These are phyloP conservation scores for Calcarius lapponicus DNA, from an alignment of 2,797 vertebrate genomes.

Conservation along the genomic window DNA sequence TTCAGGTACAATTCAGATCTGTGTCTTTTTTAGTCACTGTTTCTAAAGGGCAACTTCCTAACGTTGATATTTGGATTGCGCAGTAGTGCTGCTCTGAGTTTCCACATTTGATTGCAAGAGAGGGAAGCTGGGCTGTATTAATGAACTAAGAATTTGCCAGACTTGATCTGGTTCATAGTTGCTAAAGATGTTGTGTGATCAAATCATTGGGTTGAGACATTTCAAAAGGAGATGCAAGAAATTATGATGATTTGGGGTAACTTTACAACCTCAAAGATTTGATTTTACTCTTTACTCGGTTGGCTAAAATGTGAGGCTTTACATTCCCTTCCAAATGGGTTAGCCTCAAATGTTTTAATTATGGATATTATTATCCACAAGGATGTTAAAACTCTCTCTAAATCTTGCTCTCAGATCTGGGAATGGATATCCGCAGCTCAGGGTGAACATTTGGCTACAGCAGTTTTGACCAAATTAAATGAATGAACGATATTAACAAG, in stretches of 20 bases:
- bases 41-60: neutral
- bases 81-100: neutral
- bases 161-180: neutral
- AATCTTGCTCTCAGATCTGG: constrained; percentile 13
- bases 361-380: neutral
- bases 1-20: neutral
- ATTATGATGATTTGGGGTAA: neutral
- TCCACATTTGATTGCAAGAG: neutral
- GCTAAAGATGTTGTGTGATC: neutral
- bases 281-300: neutral
- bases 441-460: constrained; percentile 51
- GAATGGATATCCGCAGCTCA: neutral
- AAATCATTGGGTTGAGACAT: neutral
- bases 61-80: neutral
- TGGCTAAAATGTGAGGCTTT: neutral
- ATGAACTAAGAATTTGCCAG: neutral
- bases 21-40: neutral
- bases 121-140: neutral
- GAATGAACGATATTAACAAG: constrained; percentile 63
- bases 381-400: constrained; percentile 2
- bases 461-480: constrained; percentile 62
- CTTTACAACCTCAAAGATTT: neutral
- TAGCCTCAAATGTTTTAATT: neutral
- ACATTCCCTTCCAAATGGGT: neutral
- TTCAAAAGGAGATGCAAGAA: neutral